Base-by-base conservation (phyloP, 2,888 invertebrate species). In the Belgica antarctica region DNA sequence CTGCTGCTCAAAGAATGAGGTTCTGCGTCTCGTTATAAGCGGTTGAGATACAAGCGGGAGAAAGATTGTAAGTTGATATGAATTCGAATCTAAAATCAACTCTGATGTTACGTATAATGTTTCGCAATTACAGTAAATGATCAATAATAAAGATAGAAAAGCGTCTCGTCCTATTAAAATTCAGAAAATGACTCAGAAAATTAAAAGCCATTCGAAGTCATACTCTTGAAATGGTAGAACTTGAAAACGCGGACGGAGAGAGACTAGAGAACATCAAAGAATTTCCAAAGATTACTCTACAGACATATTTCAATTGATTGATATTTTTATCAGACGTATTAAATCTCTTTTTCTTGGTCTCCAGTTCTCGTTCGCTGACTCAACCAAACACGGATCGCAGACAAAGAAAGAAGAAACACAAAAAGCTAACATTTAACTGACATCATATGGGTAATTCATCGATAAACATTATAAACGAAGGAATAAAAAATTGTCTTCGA, bases 61-160 rank as follows among this genome's bases (percentile, higher is more conserved):
- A 12, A 3, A 10, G 24, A 17, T 24, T 2, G 19, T 2, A 8
- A 5, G 10, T 15, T 5, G 24, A 52, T 52, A 22, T 15, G 8
- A 52, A 19, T 52, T 52, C 52, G 52, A 52, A 2, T 22, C 17
- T 52, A 27, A 41, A 66, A 41, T 46, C 47, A 24, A 36, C 17
- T 66, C 47, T 31, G 31, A 66, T 66, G 63, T 62, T 62, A 12
- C 10, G 17, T 63, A 63, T 41, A 63, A 63, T 63, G 24, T 57
- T n/a, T 68, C 17, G 68, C 68, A 68, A 68, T 68, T 68, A 68
- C 57, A 68, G 68, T 57, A 68, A 68, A 68, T 68, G 68, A 68
- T 68, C 68, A 68, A 68, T 68, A 68, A 68, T 68, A 34, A 57
- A 57, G 68, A 68, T 68, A 68, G 68, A 68, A 68, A 57, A 68